A percentile compares a stretch with the other conserved stretches of the same genome.
phyloP scores from a whole-genome alignment of 37 sponge, comb jelly and placozoan species.

The Beroe ovata region DNA sequence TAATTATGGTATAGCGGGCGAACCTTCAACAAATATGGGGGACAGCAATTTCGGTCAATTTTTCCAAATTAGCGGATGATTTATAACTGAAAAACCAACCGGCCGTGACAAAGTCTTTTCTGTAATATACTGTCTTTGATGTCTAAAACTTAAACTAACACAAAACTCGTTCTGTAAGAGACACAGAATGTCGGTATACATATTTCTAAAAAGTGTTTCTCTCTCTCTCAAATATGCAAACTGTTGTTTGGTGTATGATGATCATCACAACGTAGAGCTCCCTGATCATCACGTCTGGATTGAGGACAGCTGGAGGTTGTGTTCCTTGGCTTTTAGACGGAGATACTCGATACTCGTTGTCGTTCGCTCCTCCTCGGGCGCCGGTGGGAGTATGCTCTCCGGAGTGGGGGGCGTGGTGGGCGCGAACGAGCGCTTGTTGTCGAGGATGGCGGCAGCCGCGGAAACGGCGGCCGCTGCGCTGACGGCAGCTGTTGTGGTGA shows the following conservation, averaged over 20 bases:
- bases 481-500: background rate
- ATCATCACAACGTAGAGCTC: no score
- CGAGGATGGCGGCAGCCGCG: background rate
- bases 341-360: constrained; percentile 32
- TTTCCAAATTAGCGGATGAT: no score
- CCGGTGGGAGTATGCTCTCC: background rate
- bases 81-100: background rate
- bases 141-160: constrained; percentile 38
- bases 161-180: background rate
- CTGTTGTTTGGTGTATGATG: no score
- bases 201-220: background rate
- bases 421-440: constrained; percentile 45
- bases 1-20: no score
- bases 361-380: constrained; percentile 31
- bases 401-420: background rate
- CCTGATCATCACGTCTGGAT: constrained; percentile 13
- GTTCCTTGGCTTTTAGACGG: constrained; percentile 31
- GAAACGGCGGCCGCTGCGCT: background rate
- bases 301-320: constrained; percentile 18
- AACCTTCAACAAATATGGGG: background rate
- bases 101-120: background rate
- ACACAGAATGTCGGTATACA: no score
- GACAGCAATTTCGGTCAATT: no score
- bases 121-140: constrained; percentile 58
- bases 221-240: background rate